These are phyloP conservation scores for Mesochorus sp. DNA, from an alignment of 2,888 invertebrate species.

Conservation along the genomic window DNA sequence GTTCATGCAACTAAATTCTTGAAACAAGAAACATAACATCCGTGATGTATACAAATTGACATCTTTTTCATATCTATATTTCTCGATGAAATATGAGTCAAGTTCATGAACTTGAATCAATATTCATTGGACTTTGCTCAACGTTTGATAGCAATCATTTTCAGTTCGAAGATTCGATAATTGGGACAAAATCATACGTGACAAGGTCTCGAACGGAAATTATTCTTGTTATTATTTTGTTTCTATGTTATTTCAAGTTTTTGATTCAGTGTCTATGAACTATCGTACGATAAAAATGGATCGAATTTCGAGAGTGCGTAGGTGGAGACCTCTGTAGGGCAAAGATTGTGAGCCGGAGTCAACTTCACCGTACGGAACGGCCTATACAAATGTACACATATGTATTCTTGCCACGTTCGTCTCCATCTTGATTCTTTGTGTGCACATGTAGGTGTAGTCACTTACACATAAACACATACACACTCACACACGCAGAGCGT, in stretches of 20 bases:
- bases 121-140: too few species aligned
- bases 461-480: background rate
- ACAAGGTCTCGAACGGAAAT: background rate
- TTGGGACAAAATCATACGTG: too few species aligned
- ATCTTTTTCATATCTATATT: too few species aligned
- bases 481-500: slow-evolving; percentile 8
- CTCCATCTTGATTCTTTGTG: slow-evolving; percentile 35
- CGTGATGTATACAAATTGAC: too few species aligned
- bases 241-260: background rate
- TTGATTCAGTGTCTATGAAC: background rate
- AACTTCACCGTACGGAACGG: slow-evolving; percentile 30
- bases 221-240: background rate
- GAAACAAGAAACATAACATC: too few species aligned
- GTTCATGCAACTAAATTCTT: too few species aligned
- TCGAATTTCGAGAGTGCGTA: background rate
- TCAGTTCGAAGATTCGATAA: too few species aligned
- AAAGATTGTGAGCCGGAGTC: slow-evolving; percentile 1
- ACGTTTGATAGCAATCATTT: too few species aligned
- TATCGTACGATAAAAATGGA: background rate
- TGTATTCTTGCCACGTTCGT: slow-evolving; percentile 39
- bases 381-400: slow-evolving; percentile 6
- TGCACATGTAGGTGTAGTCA: background rate
- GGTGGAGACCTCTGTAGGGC: slow-evolving; percentile 39
- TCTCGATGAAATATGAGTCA: too few species aligned
- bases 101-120: too few species aligned